Conservation (phyloP, 2,888 invertebrate genomes). For the Platycheirus albimanus region DNA sequence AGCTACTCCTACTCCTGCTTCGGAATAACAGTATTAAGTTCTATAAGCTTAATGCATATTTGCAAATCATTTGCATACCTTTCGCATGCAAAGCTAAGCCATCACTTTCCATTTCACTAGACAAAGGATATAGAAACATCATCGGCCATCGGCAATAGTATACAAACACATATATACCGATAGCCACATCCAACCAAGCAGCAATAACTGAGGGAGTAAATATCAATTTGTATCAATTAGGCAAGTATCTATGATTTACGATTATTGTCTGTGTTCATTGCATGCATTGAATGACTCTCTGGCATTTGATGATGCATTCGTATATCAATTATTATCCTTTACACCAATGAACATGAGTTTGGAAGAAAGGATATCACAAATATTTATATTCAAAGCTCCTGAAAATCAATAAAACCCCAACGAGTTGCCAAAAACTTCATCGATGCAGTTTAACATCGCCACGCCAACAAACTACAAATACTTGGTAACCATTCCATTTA, state of each 20-base stretch:
- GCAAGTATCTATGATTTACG: conserved; percentile 60
- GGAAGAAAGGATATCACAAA: neutral
- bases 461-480: neutral
- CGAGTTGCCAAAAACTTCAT: conserved; percentile 13
- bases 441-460: neutral
- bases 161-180: too few relatives aligned
- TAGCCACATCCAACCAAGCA: conserved; percentile 19
- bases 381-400: neutral
- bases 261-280: conserved; percentile 50
- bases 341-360: neutral
- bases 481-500: neutral
- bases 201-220: conserved; percentile 50
- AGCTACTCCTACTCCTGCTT: neutral
- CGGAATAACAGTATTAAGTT: neutral
- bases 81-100: conserved; percentile 32
- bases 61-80: conserved; percentile 68
- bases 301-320: conserved; percentile 47
- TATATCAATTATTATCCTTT: conserved; percentile 42
- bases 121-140: conserved; percentile 47
- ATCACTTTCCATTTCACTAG: conserved; percentile 68
- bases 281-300: conserved; percentile 27
- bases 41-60: conserved; percentile 35
- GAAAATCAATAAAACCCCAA: conserved; percentile 53
- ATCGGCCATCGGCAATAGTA: too few relatives aligned
- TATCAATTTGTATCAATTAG: conserved; percentile 73